Base-by-base conservation (phyloP, 2,888 invertebrate genomes). In the Troides helena region DNA sequence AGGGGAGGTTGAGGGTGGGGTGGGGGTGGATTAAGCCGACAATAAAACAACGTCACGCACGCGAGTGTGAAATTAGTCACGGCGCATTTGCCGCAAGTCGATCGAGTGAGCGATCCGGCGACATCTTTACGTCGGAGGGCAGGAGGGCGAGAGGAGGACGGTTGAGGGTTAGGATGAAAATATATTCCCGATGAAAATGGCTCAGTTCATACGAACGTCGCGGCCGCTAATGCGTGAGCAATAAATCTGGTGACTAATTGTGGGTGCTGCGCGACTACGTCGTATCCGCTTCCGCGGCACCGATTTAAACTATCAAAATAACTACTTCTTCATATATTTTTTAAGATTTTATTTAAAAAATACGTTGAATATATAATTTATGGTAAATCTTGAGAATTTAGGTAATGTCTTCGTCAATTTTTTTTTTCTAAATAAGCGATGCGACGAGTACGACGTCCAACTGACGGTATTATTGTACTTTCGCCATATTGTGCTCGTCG, bases 41-140 rank as follows among this genome's bases (percentile, higher is more conserved):
- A 77, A 88, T 88, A 87, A 88, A 88, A 87, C 86, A 87, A 85
- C 77, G 86, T 85, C 86, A 79, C 73, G 78, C 78, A 75, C 73
- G 78, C 79, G 81, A 80, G 80, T 81, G 81, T 81, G 74, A 81
- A 83, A 88, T 88, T 89, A 86, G 88, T 88, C 87, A 85, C 83
- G 85, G 75, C 73, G 80, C 76, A 83, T 86, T 86, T 81, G 78
- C 75, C 71, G 73, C 69, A 67, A 77, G 72, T 72, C 78, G 76
- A 82, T 84, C 81, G 80, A 77, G 72, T 74, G 75, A 69, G 71
- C 53, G 73, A 71, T 68, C 76, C 77, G 77, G 76, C 80, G 70
- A 62, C 67, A 61, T 72, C 74, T 74, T 74, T 71, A 78, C 74
- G 69, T 39, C 39, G 39, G 39, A 39, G 14, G 36, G 62, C 66